Evolutionary conservation across 2,888 invertebrate genomes (phyloP).

Genomic region (Eupithecia vulgata): DNA sequence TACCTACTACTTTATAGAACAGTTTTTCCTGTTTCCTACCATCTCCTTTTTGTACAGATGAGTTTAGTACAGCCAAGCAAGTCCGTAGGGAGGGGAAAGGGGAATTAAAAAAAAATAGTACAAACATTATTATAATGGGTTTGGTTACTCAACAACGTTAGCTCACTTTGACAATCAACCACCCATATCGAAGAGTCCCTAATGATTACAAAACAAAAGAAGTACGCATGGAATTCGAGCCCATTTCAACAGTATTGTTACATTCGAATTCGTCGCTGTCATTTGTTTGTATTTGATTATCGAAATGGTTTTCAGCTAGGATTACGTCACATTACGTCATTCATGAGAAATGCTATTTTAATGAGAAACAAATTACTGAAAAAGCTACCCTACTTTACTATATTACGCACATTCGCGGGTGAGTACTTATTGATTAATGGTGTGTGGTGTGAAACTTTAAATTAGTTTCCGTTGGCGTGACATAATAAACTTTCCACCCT

Average conservation of each 20-base stretch:
- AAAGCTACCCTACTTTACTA: not conserved
- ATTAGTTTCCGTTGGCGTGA: slow-evolving; percentile 49
- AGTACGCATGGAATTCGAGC: not conserved
- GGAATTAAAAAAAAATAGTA: too few species aligned
- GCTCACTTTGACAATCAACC: too few species aligned
- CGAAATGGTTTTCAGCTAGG: not conserved
- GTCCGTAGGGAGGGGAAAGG: too few species aligned
- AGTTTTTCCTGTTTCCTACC: too few species aligned
- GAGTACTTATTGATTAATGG: slow-evolving; percentile 43
- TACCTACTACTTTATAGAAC: too few species aligned
- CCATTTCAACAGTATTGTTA: not conserved
- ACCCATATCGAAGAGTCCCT: not conserved
- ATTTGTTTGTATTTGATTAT: not conserved
- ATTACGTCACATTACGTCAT: not conserved
- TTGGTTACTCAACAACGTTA: too few species aligned
- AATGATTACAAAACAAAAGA: not conserved
- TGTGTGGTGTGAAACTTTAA: slow-evolving; percentile 51
- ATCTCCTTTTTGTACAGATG: not conserved
- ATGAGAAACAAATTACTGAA: not conserved
- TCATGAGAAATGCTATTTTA: not conserved
- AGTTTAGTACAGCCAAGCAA: too few species aligned
- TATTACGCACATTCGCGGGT: slow-evolving; percentile 11
- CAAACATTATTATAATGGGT: too few species aligned
- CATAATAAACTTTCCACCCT: slow-evolving; percentile 37
- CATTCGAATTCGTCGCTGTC: not conserved